phyloP scores from a whole-genome alignment of 2,113 vertebrate species.

The Tricholaema leucomelas region DNA sequence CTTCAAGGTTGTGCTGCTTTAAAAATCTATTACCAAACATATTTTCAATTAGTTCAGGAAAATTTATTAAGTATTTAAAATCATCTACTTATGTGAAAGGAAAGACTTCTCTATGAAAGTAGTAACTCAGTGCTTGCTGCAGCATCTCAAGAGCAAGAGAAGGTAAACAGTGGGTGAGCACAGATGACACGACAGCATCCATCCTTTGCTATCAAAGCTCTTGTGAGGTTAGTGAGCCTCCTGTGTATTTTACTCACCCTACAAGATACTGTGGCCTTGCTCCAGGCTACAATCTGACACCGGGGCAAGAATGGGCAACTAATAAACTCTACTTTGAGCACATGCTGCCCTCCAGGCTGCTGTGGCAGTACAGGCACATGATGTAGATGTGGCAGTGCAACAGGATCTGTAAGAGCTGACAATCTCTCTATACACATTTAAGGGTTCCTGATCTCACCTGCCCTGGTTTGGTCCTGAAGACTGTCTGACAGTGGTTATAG shows the following conservation, averaged over 20 bases:
- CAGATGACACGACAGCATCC: neutral
- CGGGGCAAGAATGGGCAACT: neutral
- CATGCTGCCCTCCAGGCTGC: neutral
- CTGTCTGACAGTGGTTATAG: neutral
- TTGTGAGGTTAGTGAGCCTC: neutral
- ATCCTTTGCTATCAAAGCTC: neutral
- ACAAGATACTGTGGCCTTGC: neutral
- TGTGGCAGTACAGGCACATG: neutral
- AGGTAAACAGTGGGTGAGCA: neutral
- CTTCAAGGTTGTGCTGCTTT: neutral
- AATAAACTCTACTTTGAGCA: fast-evolving
- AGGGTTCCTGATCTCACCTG: neutral
- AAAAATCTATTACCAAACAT: neutral
- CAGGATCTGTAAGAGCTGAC: neutral
- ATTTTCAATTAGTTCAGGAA: neutral
- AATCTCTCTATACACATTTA: neutral
- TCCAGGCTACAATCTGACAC: neutral
- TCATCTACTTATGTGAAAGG: neutral
- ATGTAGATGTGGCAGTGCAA: neutral
- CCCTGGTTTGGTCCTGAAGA: neutral
- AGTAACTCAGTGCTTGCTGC: neutral
- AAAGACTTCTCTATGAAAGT: neutral
- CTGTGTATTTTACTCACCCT: neutral
- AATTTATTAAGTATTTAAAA: neutral
- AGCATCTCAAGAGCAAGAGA: neutral